Evolutionary conservation across 2,113 vertebrate species (phyloP).

Genomic region (Pimephales promelas): DNA sequence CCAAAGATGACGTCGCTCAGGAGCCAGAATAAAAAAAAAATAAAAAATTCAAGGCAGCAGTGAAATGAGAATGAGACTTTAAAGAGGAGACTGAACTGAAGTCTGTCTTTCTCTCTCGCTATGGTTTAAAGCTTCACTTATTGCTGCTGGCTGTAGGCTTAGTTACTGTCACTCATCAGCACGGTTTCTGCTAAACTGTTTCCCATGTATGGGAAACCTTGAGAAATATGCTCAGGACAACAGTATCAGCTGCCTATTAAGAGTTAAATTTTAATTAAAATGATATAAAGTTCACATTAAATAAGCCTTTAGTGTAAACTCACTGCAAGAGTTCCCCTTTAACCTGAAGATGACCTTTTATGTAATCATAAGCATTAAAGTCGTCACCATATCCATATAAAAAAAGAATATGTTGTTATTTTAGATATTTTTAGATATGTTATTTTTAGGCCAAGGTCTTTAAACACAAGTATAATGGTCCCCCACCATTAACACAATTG

Average conservation of each 20-base stretch:
- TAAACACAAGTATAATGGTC: background rate
- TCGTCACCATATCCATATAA: background rate
- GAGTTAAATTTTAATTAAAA: background rate
- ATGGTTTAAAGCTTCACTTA: background rate
- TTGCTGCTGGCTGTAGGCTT: slow-evolving; percentile 1
- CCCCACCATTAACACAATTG: background rate
- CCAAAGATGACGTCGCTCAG: slow-evolving; percentile 2
- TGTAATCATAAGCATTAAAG: background rate
- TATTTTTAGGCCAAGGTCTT: slow-evolving; percentile 7
- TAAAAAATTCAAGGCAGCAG: background rate
- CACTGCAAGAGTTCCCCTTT: background rate
- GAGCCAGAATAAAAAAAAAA: slow-evolving; percentile 9
- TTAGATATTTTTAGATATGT: too few species aligned
- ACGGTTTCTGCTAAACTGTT: slow-evolving; percentile 8
- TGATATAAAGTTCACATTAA: background rate
- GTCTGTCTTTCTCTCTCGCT: background rate
- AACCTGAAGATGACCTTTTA: background rate
- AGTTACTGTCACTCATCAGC: slow-evolving; percentile 24
- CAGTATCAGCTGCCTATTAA: background rate
- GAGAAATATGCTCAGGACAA: background rate
- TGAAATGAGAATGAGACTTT: background rate
- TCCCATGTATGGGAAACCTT: slow-evolving; percentile 12
- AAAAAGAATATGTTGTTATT: background rate
- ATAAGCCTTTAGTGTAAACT: background rate
- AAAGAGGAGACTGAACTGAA: background rate